Conservation (phyloP, 2,797 vertebrate genomes). For the Chromobotia macracanthus region DNA sequence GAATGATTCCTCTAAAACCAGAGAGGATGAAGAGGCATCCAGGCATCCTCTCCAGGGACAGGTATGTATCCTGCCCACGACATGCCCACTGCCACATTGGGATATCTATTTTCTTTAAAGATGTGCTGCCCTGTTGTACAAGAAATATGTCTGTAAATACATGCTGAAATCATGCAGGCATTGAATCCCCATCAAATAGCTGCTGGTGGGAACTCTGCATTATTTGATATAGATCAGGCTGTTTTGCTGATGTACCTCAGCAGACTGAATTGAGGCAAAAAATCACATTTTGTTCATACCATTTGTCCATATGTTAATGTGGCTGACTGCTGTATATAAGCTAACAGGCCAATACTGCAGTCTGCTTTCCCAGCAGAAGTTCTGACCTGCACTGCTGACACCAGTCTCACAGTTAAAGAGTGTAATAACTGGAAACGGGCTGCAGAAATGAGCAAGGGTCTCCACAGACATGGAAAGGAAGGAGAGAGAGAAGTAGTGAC, state of each 20-base stretch:
- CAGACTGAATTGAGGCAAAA: background rate
- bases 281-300: too few relatives aligned
- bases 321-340: background rate
- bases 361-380: background rate
- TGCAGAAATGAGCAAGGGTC: constrained; percentile 5
- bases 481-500: background rate
- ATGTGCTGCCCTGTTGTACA: background rate
- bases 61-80: background rate
- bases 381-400: constrained; percentile 29
- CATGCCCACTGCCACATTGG: too few relatives aligned
- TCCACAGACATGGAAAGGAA: constrained; percentile 18
- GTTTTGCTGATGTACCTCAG: background rate
- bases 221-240: background rate
- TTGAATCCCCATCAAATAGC: background rate
- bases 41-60: too few relatives aligned
- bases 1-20: background rate
- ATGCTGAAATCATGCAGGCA: background rate
- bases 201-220: background rate
- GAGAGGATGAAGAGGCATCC: background rate
- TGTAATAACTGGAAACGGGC: constrained; percentile 29
- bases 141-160: background rate
- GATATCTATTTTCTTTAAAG: too few relatives aligned
- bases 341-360: background rate
- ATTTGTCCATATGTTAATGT: background rate
- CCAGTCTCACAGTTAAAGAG: constrained; percentile 11